Evolutionary conservation across 2,113 vertebrate genomes (phyloP), one percentile per base, ranked within the genome.

Genomic region (Mobula birostris): DNA sequence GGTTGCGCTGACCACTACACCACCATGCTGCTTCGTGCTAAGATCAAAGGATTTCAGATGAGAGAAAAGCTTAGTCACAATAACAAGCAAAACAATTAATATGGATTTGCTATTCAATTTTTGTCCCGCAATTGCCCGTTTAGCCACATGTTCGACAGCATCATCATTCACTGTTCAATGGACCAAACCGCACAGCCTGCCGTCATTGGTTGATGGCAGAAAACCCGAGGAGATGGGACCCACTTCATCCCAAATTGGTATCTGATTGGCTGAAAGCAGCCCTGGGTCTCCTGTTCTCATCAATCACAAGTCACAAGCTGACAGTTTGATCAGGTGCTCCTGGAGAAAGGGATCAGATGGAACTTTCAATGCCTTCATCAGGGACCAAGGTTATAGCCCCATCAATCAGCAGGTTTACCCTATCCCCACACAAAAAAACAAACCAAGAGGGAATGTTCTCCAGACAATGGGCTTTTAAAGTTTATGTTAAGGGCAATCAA

Each of bases 381-480:
- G 0, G 6, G 58, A 88, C 19, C 56, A 87, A 63, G 83, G 27
- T 63, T 88, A 88, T n/a, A 88, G 27, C 27, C 14, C 8, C 80
- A 88, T 88, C 83, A 88, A 88, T 88, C 83, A 88, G 83, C 24
- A 61, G 29, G 29, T 63, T 88, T 17, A 88, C 27, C 58, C 15
- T 15, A 27, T 29, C 27, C 12, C 0, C 29, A 61, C 29, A 61
- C 21, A 56, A 88, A 63, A 63, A 29, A 14, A 48, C 58, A 21
- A 21, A 87, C 6, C 27, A 58, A 11, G 48, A 58, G 24, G 24
- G 27, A 7, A 87, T 14, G 9, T 12, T 85, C 19, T 85, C 82
- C 58, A 9, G 24, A 56, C 82, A 29, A 36, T 27, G 2, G 21
- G 15, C 68, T 70, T 17, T 70, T 17, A 11, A 48, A 32, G 48